Base-by-base conservation (phyloP, 2,113 vertebrate genomes). In the Perca fluviatilis region DNA sequence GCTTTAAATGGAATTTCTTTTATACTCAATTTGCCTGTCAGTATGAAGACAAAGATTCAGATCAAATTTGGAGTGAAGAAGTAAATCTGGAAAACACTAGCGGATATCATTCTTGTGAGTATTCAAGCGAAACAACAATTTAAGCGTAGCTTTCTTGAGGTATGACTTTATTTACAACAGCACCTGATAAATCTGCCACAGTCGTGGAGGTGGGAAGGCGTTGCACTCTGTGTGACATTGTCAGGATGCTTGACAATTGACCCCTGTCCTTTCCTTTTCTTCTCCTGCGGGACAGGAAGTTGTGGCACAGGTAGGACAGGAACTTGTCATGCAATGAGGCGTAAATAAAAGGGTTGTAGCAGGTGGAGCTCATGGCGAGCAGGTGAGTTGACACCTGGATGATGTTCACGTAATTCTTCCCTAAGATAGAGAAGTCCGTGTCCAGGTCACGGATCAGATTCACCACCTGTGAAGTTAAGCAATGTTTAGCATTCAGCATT, bases 341-440 rank as follows among this genome's bases (percentile, higher is more conserved):
- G 11, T 95, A 96, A 82, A 96, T 96, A 51, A 96, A 96, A 30
- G 95, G 95, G 88, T 96, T 95, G 92, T 95, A 96, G 88, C 95
- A 96, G 43, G 95, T 54, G 0, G 95, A 96, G 81, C 93, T 95
- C 95, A 96, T 95, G 70, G 95, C 95, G 0, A 95, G 75, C 78
- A 95, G 91, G 87, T 96, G 95, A 81, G 92, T 95, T 30, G 91
- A 93, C 36, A 95, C 93, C 82, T 95, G 95, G 79, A 93, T 84
- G 79, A 95, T 74, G 15, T 96, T 96, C n/a, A 96, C 58, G 21
- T 95, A 96, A 18, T 86, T 89, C 74, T 95, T 95, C 50, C 91
- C 93, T 50, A 96, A 30, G 27, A 95, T 93, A 73, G 81, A 82
- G 90, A 95, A 95, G 53, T 96, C 93, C 2, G 87, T 89, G 84